Evolutionary conservation across 2,888 invertebrate species (phyloP).

Genomic region (Marronus borbonicus): DNA sequence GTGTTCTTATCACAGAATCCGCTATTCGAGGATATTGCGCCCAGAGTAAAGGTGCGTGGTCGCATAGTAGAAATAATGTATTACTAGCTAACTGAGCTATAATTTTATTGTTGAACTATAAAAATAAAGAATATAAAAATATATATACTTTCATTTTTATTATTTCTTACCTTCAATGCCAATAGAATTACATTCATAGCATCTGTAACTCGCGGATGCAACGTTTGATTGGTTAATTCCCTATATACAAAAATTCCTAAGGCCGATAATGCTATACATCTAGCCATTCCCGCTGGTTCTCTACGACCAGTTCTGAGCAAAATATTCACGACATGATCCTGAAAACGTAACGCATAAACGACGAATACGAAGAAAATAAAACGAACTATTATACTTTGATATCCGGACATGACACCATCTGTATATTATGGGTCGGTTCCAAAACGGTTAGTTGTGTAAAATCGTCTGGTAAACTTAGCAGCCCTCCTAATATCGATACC

Average conservation of each 20-base stretch:
- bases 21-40: conserved; percentile 78
- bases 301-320: conserved; percentile 89
- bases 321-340: conserved; percentile 92
- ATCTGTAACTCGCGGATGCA: conserved; percentile 78
- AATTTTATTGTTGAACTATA: conserved; percentile 83
- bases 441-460: conserved; percentile 73
- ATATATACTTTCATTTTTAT: not conserved
- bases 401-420: conserved; percentile 78
- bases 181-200: conserved; percentile 79
- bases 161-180: conserved; percentile 76
- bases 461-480: conserved; percentile 85
- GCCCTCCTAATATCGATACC: conserved; percentile 88
- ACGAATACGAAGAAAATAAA: not conserved
- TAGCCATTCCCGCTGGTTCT: conserved; percentile 90
- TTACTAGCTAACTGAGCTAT: conserved; percentile 91
- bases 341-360: conserved; percentile 39
- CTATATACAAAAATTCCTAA: conserved; percentile 84
- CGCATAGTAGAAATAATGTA: conserved; percentile 83
- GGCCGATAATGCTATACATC: conserved; percentile 91
- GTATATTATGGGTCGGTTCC: conserved; percentile 71
- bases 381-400: conserved; percentile 75
- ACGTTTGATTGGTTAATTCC: conserved; percentile 75
- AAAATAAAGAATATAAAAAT: not conserved
- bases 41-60: conserved; percentile 83
- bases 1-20: conserved; percentile 75